Base-by-base conservation (phyloP, 1,140 invertebrate genomes). In the Drosophila mojavensis region DNA sequence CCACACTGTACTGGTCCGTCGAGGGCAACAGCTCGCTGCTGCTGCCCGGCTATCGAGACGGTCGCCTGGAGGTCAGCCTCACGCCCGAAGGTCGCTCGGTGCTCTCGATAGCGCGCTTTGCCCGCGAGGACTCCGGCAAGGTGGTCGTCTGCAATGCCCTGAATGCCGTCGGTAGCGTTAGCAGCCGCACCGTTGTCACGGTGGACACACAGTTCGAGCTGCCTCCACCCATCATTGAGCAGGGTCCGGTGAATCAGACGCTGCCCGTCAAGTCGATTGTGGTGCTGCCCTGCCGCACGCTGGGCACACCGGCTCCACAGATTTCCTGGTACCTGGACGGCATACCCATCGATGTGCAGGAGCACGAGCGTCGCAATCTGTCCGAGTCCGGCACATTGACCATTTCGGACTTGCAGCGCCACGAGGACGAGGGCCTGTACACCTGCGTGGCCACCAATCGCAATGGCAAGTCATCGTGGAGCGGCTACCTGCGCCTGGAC, bases 161-260 rank as follows among this genome's bases (percentile, higher is more conserved):
- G 26, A 97, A 96, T 92, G 94, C 94, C 59, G 96, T 96, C 28
- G 97, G 97, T 43, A 96, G 96, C 68, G 95, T 95, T 10, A 95
- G 96, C 74, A 95, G 95, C 62, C 94, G 96, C 82, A 96, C 96
- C 47, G 94, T 95, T 88, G 93, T 98, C 67, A 95, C 95, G 66
- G 95, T 97, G 59, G 96, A 95, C 70, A 96, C 96, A 85, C 95
- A 95, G 93, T 95, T 96, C 91, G 95, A 96, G 91, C 92, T 94
- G 68, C 96, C 97, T 70, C 98, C 98, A 43, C 98, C 98, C 60
- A 95, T 98, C 68, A 98, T 99, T 85, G 94, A 95, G 72, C 93
- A 96, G 77, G 97, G 97, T 33, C 97, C 97, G 45, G 95, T 96
- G 78, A 98, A 98, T 93, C 98, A 98, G 94, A 99, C 98, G 9